These are phyloP conservation scores for Drosophila cardini DNA, from an alignment of 1,140 invertebrate genomes.

Conservation along the genomic window DNA sequence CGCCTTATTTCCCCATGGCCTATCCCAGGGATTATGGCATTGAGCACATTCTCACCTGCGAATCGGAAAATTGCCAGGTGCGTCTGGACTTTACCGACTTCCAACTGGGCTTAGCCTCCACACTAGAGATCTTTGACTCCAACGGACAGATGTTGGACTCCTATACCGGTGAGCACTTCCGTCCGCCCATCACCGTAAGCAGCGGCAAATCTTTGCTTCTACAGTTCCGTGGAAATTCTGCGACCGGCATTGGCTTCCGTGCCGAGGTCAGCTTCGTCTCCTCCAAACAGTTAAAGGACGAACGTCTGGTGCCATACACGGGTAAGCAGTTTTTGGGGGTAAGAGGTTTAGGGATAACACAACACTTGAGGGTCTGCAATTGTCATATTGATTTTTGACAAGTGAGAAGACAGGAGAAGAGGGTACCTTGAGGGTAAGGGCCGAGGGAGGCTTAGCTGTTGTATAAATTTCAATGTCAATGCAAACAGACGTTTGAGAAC, in stretches of 20 bases:
- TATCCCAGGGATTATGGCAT: slow-evolving; percentile 89
- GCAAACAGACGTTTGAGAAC: slow-evolving; percentile 56
- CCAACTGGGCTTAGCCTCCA: slow-evolving; percentile 88
- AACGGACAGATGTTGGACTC: slow-evolving; percentile 89
- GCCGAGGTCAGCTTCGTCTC: slow-evolving; percentile 88
- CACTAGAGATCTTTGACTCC: slow-evolving; percentile 91
- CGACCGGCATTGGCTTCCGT: slow-evolving; percentile 89
- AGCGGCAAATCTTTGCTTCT: slow-evolving; percentile 88
- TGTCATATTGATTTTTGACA: slow-evolving; percentile 69
- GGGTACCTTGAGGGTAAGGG: neutral
- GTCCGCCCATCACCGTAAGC: slow-evolving; percentile 89
- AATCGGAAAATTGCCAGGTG: slow-evolving; percentile 86
- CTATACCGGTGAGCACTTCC: slow-evolving; percentile 88
- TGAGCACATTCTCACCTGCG: slow-evolving; percentile 88
- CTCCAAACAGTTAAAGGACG: slow-evolving; percentile 86
- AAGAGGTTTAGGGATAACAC: slow-evolving; percentile 1
- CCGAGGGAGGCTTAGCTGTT: neutral
- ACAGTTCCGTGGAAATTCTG: slow-evolving; percentile 90
- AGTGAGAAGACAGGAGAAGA: neutral
- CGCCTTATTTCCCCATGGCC: slow-evolving; percentile 89
- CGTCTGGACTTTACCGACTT: slow-evolving; percentile 90
- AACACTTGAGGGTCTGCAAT: slow-evolving; percentile 74
- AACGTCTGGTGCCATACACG: slow-evolving; percentile 87
- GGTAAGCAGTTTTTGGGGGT: slow-evolving; percentile 71
- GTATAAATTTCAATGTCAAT: slow-evolving; percentile 71